Percentiles rank a stretch among this genome's conserved stretches.
Conservation (phyloP, 37 sponge, comb jelly and placozoan genomes). For the Mnemiopsis leidyi region DNA sequence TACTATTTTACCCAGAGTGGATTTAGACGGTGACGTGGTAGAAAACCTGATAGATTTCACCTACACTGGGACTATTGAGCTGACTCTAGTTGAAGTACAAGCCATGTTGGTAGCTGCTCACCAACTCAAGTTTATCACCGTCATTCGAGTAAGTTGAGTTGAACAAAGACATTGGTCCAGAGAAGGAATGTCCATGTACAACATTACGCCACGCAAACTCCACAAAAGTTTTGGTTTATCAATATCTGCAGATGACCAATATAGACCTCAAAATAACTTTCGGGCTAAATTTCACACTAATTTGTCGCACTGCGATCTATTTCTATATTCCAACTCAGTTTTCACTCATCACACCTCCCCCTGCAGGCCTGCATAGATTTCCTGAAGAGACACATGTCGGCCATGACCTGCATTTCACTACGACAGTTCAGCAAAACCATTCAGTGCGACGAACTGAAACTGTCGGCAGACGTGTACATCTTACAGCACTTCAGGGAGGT, state of each 20-base stretch:
- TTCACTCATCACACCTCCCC: background rate
- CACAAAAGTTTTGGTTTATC: too few species aligned
- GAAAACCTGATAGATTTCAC: conserved; percentile 64
- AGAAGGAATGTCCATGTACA: too few species aligned
- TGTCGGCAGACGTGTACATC: conserved; percentile 37
- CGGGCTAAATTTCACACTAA: too few species aligned
- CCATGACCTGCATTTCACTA: conserved; percentile 28
- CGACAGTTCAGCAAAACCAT: conserved; percentile 49
- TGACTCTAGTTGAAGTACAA: conserved; percentile 36
- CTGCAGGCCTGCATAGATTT: conserved; percentile 45
- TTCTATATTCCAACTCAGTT: too few species aligned
- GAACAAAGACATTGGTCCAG: too few species aligned
- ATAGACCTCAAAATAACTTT: too few species aligned
- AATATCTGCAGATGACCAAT: too few species aligned
- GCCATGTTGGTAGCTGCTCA: conserved; percentile 38
- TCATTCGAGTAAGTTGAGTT: background rate
- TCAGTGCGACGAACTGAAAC: conserved; percentile 10
- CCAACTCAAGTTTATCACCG: conserved; percentile 65
- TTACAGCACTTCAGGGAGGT: conserved; percentile 57
- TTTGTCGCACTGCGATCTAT: too few species aligned
- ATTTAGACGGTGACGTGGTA: conserved; percentile 54
- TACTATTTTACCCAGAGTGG: conserved; percentile 36
- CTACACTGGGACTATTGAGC: conserved; percentile 44
- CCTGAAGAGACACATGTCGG: conserved; percentile 46
- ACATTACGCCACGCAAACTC: too few species aligned